Base-by-base conservation (phyloP, 2,888 invertebrate genomes). In the Dioctria linearis region DNA sequence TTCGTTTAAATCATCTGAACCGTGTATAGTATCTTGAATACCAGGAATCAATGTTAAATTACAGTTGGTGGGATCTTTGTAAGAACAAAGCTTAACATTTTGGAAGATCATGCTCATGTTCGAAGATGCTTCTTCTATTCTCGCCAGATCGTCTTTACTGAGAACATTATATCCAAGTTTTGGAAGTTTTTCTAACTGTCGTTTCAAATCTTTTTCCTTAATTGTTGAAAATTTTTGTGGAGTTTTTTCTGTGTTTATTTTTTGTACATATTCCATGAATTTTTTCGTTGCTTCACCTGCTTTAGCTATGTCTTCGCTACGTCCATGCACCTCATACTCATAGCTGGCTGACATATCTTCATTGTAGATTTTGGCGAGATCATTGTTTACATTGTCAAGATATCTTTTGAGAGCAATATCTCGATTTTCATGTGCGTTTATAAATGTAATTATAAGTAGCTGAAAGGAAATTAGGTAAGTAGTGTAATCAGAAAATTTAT, bases 41-140 rank as follows among this genome's bases (percentile, higher is more conserved):
- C 87, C 86, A 83, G 95, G 95, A 86, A 95, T 95, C 75, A 95
- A 89, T 9, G 91, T 87, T 11, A 95, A 86, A 83, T 93, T 91
- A 84, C 95, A 95, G 84, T 93, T 92, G 0, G 86, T 88, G 0
- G 86, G 85, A 84, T 94, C 90, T 40, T 91, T 90, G 83, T 88
- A 95, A 3, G 92, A 91, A 85, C 95, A 96, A 37, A 95, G 92
- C 86, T 93, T 95, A 0, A 94, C 91, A 0, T 92, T 95, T 0
- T 94, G 93, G 86, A 95, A 96, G 83, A 93, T 93, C 0, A 92
- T 90, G 84, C 93, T 91, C 96, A 96, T 96, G 1, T 92, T 91
- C 0, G 93, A 92, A 0, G 93, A 91, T 0, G 92, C 91, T 85
- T 92, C 91, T 84, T 92, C 91, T 39, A 93, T 88, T 78, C 90